Base-by-base conservation (phyloP, 1,140 invertebrate species). In the Monochamus saltuarius region DNA sequence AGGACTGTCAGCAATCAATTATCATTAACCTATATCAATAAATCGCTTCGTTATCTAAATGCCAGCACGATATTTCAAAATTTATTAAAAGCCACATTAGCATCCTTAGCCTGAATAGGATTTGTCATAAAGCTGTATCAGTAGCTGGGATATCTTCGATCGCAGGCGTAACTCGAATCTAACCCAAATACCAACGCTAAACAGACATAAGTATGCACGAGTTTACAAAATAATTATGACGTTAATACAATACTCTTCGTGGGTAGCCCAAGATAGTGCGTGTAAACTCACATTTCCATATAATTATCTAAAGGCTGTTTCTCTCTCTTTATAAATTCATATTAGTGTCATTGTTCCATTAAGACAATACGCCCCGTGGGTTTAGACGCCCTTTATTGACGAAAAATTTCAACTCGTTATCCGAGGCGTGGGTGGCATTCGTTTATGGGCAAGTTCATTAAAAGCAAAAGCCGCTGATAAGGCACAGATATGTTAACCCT, bases 291-390 rank as follows among this genome's bases (percentile, higher is more conserved):
- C 39, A 57, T 62, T 62, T 55, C 16, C 60, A 62, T 62, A 52
- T 57, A 62, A 62, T 62, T 62, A 62, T 62, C 59, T 61, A 61
- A 61, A 61, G 58, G 51, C 39, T 62, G 54, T 62, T 62, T 62
- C 60, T 37, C 50, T 29, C 22, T 62, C 47, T 62, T 62, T 57
- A 62, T 62, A 62, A 61, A 62, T 62, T 62, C 60, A 62, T 57
- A 62, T 53, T 57, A 62, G 47, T 62, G 54, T 62, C 54, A 62
- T 62, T 62, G 60, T 62, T 62, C 60, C 54, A 62, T 57, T 57
- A 62, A 62, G 47, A 62, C 60, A 62, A 62, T 62, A 45, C 60
- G 36, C 47, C 43, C 59, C 51, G 59, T 61, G 59, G 59, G 59
- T 52, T 55, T 22, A 19, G 56, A 49, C 56, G 56, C 47, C 56